A percentile compares a stretch with the other conserved stretches of the same genome.
Conservation (phyloP, 2,888 invertebrate species). For the Patella pellucida region DNA sequence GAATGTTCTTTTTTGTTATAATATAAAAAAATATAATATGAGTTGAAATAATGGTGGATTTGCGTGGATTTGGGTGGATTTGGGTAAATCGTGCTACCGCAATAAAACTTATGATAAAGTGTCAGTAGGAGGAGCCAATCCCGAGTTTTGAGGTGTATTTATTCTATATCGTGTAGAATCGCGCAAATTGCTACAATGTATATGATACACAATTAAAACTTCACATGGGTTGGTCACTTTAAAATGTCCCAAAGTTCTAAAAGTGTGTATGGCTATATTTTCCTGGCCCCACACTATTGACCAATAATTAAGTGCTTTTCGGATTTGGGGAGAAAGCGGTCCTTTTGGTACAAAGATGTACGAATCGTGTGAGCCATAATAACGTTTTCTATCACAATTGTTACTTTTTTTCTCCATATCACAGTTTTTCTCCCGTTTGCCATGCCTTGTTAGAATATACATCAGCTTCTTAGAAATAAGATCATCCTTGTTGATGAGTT, state of each 20-base stretch:
- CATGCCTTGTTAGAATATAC: slow-evolving; percentile 21
- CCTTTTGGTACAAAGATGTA: slow-evolving; percentile 22
- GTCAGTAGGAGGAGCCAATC: neutral
- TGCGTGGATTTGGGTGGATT: too few relatives aligned
- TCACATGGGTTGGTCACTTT: slow-evolving; percentile 25
- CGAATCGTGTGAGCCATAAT: slow-evolving; percentile 19
- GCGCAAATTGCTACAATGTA: slow-evolving; percentile 19
- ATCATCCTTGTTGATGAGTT: slow-evolving; percentile 1
- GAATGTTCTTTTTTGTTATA: too few relatives aligned
- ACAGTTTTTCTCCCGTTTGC: slow-evolving; percentile 13
- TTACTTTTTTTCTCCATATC: slow-evolving; percentile 6
- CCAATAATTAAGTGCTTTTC: neutral
- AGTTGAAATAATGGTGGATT: too few relatives aligned
- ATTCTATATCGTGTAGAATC: neutral
- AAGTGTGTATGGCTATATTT: slow-evolving; percentile 13
- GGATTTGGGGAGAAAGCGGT: neutral
- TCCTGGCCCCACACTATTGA: slow-evolving; percentile 12
- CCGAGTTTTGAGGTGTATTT: neutral
- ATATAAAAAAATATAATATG: too few relatives aligned
- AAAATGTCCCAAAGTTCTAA: slow-evolving; percentile 12
- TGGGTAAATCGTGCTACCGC: too few relatives aligned
- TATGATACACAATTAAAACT: slow-evolving; percentile 18
- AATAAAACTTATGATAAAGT: neutral
- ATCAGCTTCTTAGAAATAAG: slow-evolving; percentile 9
- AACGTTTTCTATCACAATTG: neutral